Conservation (phyloP, 2,113 vertebrate species). For the Rhea americana region DNA sequence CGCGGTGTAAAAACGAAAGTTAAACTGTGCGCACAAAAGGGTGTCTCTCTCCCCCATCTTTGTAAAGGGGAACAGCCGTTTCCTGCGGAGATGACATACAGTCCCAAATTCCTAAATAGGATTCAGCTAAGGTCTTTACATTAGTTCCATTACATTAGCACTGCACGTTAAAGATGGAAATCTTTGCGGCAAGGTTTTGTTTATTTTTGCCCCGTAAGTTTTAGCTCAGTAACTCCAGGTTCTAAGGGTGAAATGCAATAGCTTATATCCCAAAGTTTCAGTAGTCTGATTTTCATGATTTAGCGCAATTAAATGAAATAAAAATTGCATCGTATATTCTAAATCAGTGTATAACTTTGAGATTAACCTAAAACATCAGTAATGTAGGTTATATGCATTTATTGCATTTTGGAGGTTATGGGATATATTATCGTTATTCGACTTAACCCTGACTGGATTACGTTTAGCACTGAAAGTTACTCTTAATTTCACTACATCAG, state of each 20-base stretch:
- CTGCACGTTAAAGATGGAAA: background rate
- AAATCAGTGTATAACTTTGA: background rate
- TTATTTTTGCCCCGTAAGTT: background rate
- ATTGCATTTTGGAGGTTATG: background rate
- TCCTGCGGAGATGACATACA: background rate
- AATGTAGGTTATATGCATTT: background rate
- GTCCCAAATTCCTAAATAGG: background rate
- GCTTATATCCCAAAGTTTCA: background rate
- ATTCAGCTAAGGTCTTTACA: background rate
- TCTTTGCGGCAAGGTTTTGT: background rate
- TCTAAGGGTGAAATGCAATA: background rate
- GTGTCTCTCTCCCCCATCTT: background rate
- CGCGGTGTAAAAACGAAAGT: constrained; percentile 39
- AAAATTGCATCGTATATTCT: background rate
- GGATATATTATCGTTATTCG: background rate
- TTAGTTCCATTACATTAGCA: background rate
- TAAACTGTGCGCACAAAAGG: background rate
- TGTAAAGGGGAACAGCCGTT: background rate
- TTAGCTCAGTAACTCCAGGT: background rate
- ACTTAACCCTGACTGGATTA: background rate
- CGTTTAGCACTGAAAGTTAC: background rate
- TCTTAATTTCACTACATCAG: background rate
- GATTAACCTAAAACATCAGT: background rate
- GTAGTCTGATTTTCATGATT: background rate
- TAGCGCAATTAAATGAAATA: background rate